phyloP scores from a whole-genome alignment of 2,113 vertebrate species.

The Oreochromis aureus region DNA sequence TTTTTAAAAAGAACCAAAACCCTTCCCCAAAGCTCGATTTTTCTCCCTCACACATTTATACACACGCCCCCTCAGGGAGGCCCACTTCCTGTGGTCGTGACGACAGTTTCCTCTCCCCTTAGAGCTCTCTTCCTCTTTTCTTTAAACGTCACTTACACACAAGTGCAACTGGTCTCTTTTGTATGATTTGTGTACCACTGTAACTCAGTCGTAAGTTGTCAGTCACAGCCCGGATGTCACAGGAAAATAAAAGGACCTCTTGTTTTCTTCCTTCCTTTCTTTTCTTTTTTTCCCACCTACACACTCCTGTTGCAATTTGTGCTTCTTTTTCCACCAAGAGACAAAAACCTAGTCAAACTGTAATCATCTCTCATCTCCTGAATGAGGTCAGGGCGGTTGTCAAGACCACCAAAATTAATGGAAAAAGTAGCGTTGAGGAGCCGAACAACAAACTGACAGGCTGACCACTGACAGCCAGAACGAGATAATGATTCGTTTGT shows the following conservation, averaged over 20 bases:
- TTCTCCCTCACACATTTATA: background rate
- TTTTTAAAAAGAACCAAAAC: background rate
- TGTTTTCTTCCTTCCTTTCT: background rate
- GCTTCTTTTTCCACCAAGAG: background rate
- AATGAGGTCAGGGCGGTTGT: background rate
- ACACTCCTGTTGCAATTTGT: background rate
- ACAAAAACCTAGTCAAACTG: background rate
- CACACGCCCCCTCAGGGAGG: constrained; percentile 42
- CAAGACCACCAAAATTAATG: background rate
- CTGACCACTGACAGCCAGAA: background rate
- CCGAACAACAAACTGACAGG: background rate
- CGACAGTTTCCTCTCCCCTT: constrained; percentile 61
- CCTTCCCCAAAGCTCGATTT: background rate
- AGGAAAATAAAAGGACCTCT: background rate
- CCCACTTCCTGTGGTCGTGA: constrained; percentile 68
- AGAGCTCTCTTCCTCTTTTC: constrained; percentile 37
- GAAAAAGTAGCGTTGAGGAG: background rate
- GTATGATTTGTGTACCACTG: background rate
- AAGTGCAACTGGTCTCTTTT: background rate
- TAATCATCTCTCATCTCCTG: background rate
- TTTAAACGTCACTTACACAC: constrained; percentile 11
- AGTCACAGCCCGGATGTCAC: constrained; percentile 23
- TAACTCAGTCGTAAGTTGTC: constrained; percentile 16
- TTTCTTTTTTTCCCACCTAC: background rate
- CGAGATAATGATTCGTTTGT: background rate